Evolutionary conservation across 2,888 invertebrate species (phyloP).

Genomic region (Tuta absoluta): DNA sequence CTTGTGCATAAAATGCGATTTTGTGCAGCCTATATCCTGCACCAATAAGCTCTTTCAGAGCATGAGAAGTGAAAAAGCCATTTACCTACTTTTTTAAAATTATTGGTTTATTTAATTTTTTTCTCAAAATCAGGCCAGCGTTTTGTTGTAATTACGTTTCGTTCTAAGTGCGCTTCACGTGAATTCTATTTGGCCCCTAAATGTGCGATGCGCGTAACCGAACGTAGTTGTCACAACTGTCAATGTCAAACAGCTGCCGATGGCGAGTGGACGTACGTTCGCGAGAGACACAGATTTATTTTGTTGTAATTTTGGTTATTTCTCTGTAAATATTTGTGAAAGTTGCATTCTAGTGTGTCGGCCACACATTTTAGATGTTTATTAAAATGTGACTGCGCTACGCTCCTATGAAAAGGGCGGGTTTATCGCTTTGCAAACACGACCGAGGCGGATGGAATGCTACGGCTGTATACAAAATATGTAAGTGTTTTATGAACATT

Average conservation of each 20-base stretch:
- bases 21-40: no score
- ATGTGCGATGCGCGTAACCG: conserved; percentile 5
- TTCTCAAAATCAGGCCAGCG: not conserved
- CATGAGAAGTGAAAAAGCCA: no score
- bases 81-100: not conserved
- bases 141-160: not conserved
- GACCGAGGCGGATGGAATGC: conserved; percentile 63
- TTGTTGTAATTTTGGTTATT: conserved; percentile 32
- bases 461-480: conserved; percentile 58
- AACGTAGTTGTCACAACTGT: conserved; percentile 30
- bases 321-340: conserved; percentile 38
- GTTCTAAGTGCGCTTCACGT: not conserved
- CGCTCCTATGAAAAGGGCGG: conserved; percentile 43
- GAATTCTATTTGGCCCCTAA: not conserved
- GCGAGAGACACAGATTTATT: conserved; percentile 13
- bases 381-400: conserved; percentile 39
- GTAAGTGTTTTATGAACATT: conserved; percentile 40
- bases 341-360: conserved; percentile 28
- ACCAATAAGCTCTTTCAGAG: no score
- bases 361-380: conserved; percentile 23
- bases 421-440: conserved; percentile 42
- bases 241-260: conserved; percentile 34
- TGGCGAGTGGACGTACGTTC: conserved; percentile 13
- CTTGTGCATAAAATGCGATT: no score
- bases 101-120: not conserved